Evolutionary conservation across 2,797 vertebrate species (phyloP).

Genomic region (Epinephelus malabaricus): DNA sequence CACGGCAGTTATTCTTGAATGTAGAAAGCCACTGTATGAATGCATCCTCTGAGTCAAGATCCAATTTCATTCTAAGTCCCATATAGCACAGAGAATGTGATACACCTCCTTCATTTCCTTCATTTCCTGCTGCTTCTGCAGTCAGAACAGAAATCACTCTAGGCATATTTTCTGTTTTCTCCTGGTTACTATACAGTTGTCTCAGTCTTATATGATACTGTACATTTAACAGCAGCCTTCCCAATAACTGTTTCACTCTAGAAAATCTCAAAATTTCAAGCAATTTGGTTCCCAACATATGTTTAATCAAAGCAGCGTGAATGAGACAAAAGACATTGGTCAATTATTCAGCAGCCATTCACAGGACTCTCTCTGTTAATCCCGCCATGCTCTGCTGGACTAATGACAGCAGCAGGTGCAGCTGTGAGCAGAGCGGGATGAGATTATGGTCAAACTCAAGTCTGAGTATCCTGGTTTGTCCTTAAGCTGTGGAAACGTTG

Average conservation of each 20-base stretch:
- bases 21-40: neutral
- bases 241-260: neutral
- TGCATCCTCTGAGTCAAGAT: neutral
- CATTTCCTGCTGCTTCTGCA: neutral
- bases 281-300: conserved; percentile 2
- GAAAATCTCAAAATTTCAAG: conserved; percentile 18
- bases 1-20: neutral
- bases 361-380: conserved; percentile 44
- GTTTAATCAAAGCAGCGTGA: conserved; percentile 46
- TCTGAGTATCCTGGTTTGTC: neutral
- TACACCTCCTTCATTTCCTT: neutral
- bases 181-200: neutral
- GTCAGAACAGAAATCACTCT: neutral
- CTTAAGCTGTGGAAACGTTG: neutral
- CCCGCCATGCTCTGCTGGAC: conserved; percentile 59
- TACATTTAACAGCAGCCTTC: neutral
- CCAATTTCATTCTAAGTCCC: neutral
- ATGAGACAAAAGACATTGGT: conserved; percentile 51
- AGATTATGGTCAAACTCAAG: neutral
- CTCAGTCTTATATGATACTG: neutral
- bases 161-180: neutral
- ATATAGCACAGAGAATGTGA: neutral
- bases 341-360: conserved; percentile 68
- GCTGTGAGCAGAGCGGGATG: neutral
- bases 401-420: conserved; percentile 66